Base-by-base conservation (phyloP, 1,140 invertebrate genomes). In the Philotrypesis tridentata region DNA sequence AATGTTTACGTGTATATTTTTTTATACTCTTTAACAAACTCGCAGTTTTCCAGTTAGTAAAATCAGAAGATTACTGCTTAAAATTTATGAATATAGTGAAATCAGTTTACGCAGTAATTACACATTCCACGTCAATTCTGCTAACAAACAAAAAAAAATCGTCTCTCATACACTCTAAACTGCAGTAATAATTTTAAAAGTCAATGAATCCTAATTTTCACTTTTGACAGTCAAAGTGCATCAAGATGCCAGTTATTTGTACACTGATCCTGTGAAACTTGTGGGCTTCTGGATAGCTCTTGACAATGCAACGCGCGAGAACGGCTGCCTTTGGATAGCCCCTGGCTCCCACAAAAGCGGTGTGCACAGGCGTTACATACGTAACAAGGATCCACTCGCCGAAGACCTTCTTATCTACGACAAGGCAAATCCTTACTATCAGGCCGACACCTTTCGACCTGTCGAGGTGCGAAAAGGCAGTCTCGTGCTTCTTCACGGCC, bases 221-320 rank as follows among this genome's bases (percentile, higher is more conserved):
- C 17, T 65, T 5, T 63, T 8, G 11, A 25, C 27, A 92, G 91
- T 91, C 9, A 84, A 74, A 0, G 82, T 85, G 76, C 91, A 92
- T 82, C 91, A 92, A 80, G 91, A 92, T 74, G 87, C 89, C 0
- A 95, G 96, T 0, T 99, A 96, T 89, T 92, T 99, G 3, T 93
- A 96, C 85, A 97, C 96, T 0, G 96, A 95, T 79, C 97, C 95
- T 23, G 90, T 93, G 37, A 94, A 94, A 21, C 92, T 96, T 0
- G 90, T 97, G 17, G 98, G 98, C 2, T 96, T 99, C 87, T 99
- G 98, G 98, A 96, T 99, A 68, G 97, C 98, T 3, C 90, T 99
- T 1, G 97, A 99, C 86, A 97, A 99, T 87, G 96, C 97, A 3
- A 98, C 95, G 0, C 73, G 94, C 12, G 95, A 99, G 87, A 99